These are phyloP conservation scores for Tanypteryx hageni DNA, from an alignment of 2,888 invertebrate genomes.

Conservation along the genomic window DNA sequence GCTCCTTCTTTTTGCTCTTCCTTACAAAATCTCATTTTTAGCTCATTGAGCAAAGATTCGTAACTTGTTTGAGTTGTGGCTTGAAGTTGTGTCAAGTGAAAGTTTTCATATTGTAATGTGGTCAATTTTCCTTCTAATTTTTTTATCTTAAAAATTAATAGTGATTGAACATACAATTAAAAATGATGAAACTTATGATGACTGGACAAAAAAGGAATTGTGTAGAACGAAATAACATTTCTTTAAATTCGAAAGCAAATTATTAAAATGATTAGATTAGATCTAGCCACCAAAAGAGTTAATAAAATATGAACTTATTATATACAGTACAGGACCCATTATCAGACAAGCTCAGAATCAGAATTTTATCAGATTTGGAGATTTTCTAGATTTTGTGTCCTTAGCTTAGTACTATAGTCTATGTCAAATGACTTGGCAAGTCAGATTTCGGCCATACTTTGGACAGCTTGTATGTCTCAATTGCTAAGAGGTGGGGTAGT, in stretches of 20 bases:
- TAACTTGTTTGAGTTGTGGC: not conserved
- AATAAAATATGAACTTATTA: not conserved
- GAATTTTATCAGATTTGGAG: too few relatives aligned
- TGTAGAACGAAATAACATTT: not conserved
- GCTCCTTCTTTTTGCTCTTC: not conserved
- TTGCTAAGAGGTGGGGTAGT: too few relatives aligned
- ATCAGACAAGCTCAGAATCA: too few relatives aligned
- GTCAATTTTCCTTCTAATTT: not conserved
- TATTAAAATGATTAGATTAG: not conserved
- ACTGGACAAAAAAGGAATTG: not conserved
- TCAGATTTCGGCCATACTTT: too few relatives aligned
- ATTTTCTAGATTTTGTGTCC: too few relatives aligned
- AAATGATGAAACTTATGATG: not conserved
- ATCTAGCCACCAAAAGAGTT: not conserved
- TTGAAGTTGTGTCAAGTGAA: conserved; percentile 29
- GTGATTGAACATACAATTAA: not conserved
- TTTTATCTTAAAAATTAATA: not conserved
- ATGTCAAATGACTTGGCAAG: too few relatives aligned
- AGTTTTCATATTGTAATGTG: not conserved
- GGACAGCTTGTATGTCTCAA: too few relatives aligned
- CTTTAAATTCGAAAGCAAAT: not conserved
- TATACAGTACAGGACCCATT: too few relatives aligned
- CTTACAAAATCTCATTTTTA: not conserved
- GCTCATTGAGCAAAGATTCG: not conserved
- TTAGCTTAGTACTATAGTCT: too few relatives aligned